Evolutionary conservation across 2,113 vertebrate genomes (phyloP), one percentile per base, ranked within the genome.

Genomic region (Nyctibius bracteatus): DNA sequence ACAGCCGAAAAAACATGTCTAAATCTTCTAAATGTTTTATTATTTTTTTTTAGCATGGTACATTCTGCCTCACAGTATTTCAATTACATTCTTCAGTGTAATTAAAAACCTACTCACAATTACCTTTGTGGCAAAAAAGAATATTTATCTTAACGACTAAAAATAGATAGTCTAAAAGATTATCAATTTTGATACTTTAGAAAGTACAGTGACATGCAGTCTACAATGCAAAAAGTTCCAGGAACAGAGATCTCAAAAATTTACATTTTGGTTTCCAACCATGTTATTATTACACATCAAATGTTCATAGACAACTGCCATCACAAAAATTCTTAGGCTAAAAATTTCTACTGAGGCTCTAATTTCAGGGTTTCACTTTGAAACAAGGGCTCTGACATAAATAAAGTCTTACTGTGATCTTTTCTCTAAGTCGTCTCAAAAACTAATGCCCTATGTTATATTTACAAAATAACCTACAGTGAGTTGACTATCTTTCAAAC

Each of bases 81-180:
- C 82, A 91, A 63, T 81, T 63, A 20, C n/a, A 67, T 70, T 30
- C 21, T 65, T 83, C 62, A 25, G 44, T 54, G 49, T 58, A 92
- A 94, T 85, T 94, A 86, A 92, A 89, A 62, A 82, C 57, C 72
- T 75, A 77, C 46, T 89, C 59, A 57, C 61, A 70, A 88, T n/a
- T 88, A 81, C 73, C 61, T 94, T 92, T 92, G n/a, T 66, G 44
- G 30, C 49, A 95, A 81, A 73, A 72, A 86, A 93, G n/a, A 67
- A 92, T 41, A 91, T 68, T 14, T 58, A 71, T 46, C 44, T 52
- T 41, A 59, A 82, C 3, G 10, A 39, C n/a, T 95, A 54, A 74
- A 91, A 74, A 12, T 4, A 88, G 30, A 66, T 16, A 24, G 83
- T 62, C 37, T 55, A 49, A 55, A 44, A 93, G 72, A 88, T n/a